phyloP scores from a whole-genome alignment of 2,888 invertebrate genomes.

The Leptinotarsa rubiginosa region DNA sequence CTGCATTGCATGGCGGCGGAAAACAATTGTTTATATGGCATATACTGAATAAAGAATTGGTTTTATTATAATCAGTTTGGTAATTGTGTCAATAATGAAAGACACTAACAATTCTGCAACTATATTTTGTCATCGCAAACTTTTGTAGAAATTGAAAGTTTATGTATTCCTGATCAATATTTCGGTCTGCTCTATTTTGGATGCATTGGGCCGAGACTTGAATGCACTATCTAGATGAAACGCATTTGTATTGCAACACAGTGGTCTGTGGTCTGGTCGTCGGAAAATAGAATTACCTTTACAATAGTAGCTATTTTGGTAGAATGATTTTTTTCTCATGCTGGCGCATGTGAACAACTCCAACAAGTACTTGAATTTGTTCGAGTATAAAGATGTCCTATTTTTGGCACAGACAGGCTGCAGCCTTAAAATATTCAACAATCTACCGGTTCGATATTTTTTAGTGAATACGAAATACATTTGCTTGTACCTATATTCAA shows the following conservation, averaged over 20 bases:
- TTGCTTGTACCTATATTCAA: no score
- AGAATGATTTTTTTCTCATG: constrained; percentile 10
- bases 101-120: background rate
- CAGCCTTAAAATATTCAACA: background rate
- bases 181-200: constrained; percentile 4
- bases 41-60: no score
- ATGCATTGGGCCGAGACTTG: background rate
- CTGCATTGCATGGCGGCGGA: no score
- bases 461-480: background rate
- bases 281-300: constrained; percentile 21
- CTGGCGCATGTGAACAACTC: constrained; percentile 25
- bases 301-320: constrained; percentile 23
- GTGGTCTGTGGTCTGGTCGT: constrained; percentile 1
- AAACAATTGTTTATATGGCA: no score
- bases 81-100: background rate
- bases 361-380: constrained; percentile 11
- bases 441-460: background rate
- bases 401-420: constrained; percentile 19
- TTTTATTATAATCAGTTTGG: no score
- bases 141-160: background rate
- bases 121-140: background rate
- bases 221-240: constrained; percentile 17
- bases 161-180: constrained; percentile 1
- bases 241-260: constrained; percentile 7
- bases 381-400: background rate